Percentiles rank a stretch among this genome's conserved stretches.
Evolutionary conservation across 1,140 invertebrate genomes (phyloP).

Genomic region (Pachypeltis micranthus): DNA sequence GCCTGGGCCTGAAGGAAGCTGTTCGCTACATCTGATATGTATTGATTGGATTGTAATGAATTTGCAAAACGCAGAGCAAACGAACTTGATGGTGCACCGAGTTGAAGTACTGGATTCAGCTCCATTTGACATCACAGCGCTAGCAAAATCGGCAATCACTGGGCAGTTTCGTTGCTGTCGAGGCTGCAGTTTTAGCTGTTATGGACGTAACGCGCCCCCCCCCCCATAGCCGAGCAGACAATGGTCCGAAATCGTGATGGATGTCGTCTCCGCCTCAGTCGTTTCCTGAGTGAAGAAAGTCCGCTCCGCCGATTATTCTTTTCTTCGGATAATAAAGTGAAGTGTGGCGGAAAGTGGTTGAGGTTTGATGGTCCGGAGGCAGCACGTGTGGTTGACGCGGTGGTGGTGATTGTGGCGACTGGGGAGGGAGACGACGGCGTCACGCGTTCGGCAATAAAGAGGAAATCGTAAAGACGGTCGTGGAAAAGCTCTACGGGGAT

Average conservation of each 20-base stretch:
- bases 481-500: neutral
- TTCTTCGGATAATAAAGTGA: constrained; percentile 11
- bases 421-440: neutral
- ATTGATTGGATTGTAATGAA: no score
- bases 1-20: no score
- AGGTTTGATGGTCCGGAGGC: constrained; percentile 10
- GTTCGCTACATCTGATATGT: no score
- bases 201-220: neutral
- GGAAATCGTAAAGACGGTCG: constrained; percentile 9
- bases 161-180: no score
- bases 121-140: no score
- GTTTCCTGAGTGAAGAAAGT: neutral
- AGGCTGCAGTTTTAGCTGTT: no score
- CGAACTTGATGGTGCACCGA: no score
- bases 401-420: neutral
- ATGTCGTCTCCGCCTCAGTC: no score
- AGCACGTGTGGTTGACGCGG: constrained; percentile 1
- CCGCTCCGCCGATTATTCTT: constrained; percentile 9
- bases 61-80: no score
- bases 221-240: neutral
- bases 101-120: no score
- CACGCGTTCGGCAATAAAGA: constrained; percentile 11
- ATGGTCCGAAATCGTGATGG: no score
- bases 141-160: no score
- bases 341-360: constrained; percentile 7